Percentiles rank a stretch among this genome's conserved stretches.
Conservation (phyloP, 2,113 vertebrate genomes). For the Heterotis niloticus region DNA sequence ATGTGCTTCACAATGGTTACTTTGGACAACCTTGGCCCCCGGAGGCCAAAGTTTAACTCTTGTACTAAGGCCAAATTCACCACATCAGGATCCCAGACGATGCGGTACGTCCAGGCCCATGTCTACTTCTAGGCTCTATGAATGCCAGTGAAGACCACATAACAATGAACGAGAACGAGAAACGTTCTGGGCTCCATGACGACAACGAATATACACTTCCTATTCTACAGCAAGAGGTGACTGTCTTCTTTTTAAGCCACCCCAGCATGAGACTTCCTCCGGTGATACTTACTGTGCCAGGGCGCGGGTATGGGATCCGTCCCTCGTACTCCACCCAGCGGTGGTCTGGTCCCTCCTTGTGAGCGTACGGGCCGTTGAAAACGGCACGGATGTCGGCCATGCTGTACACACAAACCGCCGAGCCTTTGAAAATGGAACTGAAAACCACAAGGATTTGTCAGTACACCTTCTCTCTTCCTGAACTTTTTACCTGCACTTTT, state of each 20-base stretch:
- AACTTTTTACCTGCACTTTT: no score
- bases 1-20: not conserved
- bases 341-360: constrained; percentile 92
- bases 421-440: constrained; percentile 94
- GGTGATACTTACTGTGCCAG: constrained; percentile 78
- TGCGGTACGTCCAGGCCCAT: not conserved
- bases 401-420: constrained; percentile 93
- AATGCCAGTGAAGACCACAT: not conserved
- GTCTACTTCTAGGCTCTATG: not conserved
- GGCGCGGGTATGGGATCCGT: constrained; percentile 86
- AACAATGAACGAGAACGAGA: not conserved
- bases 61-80: not conserved
- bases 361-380: constrained; percentile 93
- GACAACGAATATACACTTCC: not conserved
- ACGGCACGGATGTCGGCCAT: constrained; percentile 90
- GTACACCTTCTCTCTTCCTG: no score
- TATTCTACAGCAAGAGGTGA: no score
- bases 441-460: constrained; percentile 20
- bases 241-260: no score
- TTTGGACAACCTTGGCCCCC: not conserved
- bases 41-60: not conserved
- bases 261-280: no score
- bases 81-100: not conserved
- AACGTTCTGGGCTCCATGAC: not conserved
- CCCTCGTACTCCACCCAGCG: constrained; percentile 93